Percentiles rank a stretch among this genome's conserved stretches.
These are phyloP conservation scores for Peribatodes rhomboidaria DNA, from an alignment of 2,888 invertebrate genomes.

Conservation along the genomic window DNA sequence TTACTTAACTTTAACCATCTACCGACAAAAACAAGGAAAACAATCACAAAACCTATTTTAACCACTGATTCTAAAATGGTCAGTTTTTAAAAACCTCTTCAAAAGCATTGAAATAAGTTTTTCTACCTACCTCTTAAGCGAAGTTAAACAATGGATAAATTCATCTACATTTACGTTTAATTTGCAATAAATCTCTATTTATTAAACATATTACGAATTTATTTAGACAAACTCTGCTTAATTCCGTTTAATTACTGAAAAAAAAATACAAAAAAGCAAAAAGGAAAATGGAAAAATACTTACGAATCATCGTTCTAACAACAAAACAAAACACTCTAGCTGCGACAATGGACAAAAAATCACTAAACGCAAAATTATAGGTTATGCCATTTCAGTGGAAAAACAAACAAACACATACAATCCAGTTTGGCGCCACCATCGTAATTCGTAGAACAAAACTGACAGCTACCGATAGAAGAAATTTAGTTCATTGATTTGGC, in stretches of 20 bases:
- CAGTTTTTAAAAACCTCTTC: neutral
- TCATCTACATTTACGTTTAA: neutral
- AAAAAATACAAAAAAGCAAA: neutral
- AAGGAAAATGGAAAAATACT: slow-evolving; percentile 9
- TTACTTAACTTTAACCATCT: no score
- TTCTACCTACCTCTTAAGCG: neutral
- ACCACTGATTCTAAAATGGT: no score
- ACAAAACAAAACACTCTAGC: neutral
- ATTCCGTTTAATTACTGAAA: no score
- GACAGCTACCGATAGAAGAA: neutral
- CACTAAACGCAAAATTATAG: slow-evolving; percentile 1
- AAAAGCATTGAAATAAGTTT: neutral
- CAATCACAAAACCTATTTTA: no score
- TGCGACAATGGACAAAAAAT: neutral
- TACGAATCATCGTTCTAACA: slow-evolving; percentile 3
- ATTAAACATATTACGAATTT: neutral
- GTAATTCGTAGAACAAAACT: neutral
- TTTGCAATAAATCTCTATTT: neutral
- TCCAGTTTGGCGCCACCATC: neutral
- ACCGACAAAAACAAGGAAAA: no score
- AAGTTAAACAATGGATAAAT: slow-evolving; percentile 2
- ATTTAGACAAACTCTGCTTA: no score
- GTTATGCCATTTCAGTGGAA: neutral
- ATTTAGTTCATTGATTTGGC: neutral
- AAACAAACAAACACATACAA: neutral